phyloP scores from a whole-genome alignment of 2,888 invertebrate genomes.

The Meloe dianella region DNA sequence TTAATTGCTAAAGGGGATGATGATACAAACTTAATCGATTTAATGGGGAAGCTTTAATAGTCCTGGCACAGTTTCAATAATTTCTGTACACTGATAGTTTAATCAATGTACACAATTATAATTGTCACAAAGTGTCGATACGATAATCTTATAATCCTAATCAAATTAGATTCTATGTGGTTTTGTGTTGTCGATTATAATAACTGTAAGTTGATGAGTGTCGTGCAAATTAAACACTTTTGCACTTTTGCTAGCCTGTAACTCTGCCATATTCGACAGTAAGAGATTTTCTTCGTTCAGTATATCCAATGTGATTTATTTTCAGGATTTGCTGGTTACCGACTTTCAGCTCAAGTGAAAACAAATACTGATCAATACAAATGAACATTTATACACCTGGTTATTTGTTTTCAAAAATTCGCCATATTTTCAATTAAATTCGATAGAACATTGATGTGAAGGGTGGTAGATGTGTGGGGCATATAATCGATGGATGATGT shows the following conservation, averaged over 20 bases:
- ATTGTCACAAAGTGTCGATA: conserved; percentile 1
- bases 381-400: background rate
- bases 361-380: background rate
- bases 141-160: background rate
- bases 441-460: background rate
- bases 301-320: too few species aligned
- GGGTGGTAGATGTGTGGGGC: background rate
- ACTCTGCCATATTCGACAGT: too few species aligned
- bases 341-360: background rate
- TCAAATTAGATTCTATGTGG: background rate
- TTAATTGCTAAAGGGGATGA: too few species aligned
- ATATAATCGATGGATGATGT: background rate
- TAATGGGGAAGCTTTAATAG: background rate
- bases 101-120: background rate
- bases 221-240: background rate
- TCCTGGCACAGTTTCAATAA: background rate
- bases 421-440: conserved; percentile 8
- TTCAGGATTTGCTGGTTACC: too few species aligned
- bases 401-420: background rate
- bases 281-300: too few species aligned
- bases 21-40: background rate
- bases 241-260: conserved; percentile 8
- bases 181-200: conserved; percentile 1
- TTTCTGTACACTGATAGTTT: background rate
- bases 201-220: background rate